phyloP scores from a whole-genome alignment of 2,797 vertebrate species.

The Sparidentex hasta region DNA sequence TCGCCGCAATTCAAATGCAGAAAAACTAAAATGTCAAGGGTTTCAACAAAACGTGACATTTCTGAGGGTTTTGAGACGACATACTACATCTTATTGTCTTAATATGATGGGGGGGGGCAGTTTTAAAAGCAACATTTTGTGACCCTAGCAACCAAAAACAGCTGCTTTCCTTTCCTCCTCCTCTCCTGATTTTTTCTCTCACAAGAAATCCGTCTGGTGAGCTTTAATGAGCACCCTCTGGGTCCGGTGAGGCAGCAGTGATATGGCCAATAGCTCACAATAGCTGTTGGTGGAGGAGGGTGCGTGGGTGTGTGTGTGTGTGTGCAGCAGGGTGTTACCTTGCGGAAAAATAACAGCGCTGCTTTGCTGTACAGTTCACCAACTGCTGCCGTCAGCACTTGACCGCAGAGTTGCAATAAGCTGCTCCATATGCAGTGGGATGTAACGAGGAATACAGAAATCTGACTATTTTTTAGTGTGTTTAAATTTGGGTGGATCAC shows the following conservation, averaged over 20 bases:
- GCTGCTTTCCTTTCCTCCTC: constrained; percentile 41
- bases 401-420: constrained; percentile 4
- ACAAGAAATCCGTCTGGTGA: constrained; percentile 53
- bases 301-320: constrained; percentile 12
- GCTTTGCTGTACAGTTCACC: constrained; percentile 48
- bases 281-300: constrained; percentile 33
- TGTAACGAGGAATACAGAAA: constrained; percentile 1
- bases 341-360: constrained; percentile 52
- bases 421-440: background rate
- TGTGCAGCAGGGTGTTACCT: constrained; percentile 38
- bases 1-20: background rate
- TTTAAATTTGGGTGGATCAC: background rate
- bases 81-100: background rate
- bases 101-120: background rate
- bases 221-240: constrained; percentile 68
- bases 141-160: constrained; percentile 43
- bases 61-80: background rate
- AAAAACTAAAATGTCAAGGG: too few species aligned
- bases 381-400: constrained; percentile 39
- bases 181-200: constrained; percentile 34
- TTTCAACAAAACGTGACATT: background rate
- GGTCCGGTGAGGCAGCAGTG: constrained; percentile 61
- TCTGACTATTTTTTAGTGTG: constrained; percentile 17
- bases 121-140: constrained; percentile 15
- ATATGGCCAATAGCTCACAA: constrained; percentile 60